Evolutionary conservation across 2,113 vertebrate genomes (phyloP).

Genomic region (Poecile atricapillus): DNA sequence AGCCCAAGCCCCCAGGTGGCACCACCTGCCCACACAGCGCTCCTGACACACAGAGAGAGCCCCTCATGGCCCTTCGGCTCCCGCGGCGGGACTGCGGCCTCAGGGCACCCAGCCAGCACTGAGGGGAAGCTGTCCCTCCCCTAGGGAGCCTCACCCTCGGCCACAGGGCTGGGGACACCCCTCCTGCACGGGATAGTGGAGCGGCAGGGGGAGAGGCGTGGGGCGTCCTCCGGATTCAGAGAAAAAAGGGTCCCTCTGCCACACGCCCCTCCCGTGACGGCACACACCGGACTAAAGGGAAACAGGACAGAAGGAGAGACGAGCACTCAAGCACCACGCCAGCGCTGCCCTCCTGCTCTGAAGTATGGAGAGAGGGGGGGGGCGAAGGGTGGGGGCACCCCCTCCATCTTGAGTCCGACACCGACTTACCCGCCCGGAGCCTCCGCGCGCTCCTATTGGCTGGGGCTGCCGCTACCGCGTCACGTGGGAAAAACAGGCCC

Average conservation of each 20-base stretch:
- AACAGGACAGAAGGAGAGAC: rapidly evolving
- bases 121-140: too few species aligned
- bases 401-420: background rate
- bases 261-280: rapidly evolving
- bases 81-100: background rate
- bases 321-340: rapidly evolving
- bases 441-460: background rate
- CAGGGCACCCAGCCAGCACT: rapidly evolving
- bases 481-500: background rate
- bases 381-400: rapidly evolving
- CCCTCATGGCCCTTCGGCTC: background rate
- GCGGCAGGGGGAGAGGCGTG: rapidly evolving
- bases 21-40: rapidly evolving
- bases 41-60: background rate
- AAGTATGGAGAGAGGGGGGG: rapidly evolving
- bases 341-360: rapidly evolving
- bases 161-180: background rate
- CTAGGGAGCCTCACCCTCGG: rapidly evolving
- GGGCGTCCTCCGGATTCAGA: rapidly evolving
- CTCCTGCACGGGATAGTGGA: rapidly evolving
- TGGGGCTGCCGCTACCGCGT: background rate
- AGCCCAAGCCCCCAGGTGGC: background rate
- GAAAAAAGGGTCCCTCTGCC: rapidly evolving
- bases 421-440: slow-evolving; percentile 31
- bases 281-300: too few species aligned